Base-by-base conservation (phyloP, 2,888 invertebrate genomes). In the Ochropleura leucogaster region DNA sequence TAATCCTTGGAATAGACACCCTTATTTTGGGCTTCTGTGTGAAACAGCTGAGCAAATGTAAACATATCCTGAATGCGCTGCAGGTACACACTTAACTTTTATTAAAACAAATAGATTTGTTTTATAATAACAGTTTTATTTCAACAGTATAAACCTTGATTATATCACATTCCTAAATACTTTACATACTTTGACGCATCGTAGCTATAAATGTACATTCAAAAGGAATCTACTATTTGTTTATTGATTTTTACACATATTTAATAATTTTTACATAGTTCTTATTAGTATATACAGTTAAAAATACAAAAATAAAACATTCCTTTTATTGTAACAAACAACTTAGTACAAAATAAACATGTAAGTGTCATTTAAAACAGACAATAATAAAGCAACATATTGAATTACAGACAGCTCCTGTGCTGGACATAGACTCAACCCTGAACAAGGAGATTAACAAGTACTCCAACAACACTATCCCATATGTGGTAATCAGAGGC, bases 401-500 rank as follows among this genome's bases (percentile, higher is more conserved):
- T 68, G 16, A 18, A 44, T 90, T 95, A 16, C 90, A 98, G 98
- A 96, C 97, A 78, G 98, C 98, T 64, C 98, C 98, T 44, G 97
- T 97, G 77, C 91, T 98, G 66, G 97, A 97, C 71, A 97, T 98
- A 79, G 97, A 98, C 89, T 94, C 96, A 18, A 96, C 97, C 62
- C 91, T 98, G 9, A 97, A 97, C 78, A 96, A 97, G 51, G 96
- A 97, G 86, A 96, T 98, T n/a, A 94, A 96, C 64, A 97, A 97
- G 70, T 97, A 97, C 83, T 96, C 97, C 7, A 97, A 97, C 80
- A 96, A 97, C 81, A 97, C 97, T 84, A 95, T 98, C 78, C 97
- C 97, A 0, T 98, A 98, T 94, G 97, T 98, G 60, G 98, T 98
- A 42, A 97, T 98, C 71, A 95, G 98, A 73, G 98, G 98, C 1